These are phyloP conservation scores for Labia minor DNA, from an alignment of 2,888 invertebrate genomes.

Conservation along the genomic window DNA sequence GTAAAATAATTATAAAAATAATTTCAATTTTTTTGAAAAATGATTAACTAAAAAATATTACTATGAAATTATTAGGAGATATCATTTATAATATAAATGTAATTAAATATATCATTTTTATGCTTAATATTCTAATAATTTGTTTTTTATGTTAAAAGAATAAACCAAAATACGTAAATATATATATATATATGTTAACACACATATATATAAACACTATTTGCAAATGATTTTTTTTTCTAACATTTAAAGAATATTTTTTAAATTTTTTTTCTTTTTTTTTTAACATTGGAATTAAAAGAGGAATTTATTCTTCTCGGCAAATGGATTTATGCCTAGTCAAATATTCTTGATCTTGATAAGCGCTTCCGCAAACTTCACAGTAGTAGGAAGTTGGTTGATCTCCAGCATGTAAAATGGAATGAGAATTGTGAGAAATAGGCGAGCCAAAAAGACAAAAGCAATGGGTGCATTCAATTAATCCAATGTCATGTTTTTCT, in stretches of 20 bases:
- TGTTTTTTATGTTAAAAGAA: too few species aligned
- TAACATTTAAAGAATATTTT: neutral
- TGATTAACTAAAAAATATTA: too few species aligned
- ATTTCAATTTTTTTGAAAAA: too few species aligned
- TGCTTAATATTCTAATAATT: too few species aligned
- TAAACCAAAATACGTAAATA: too few species aligned
- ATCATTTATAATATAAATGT: too few species aligned
- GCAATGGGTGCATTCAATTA: neutral
- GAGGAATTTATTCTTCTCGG: neutral
- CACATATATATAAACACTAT: too few species aligned
- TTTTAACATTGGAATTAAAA: neutral
- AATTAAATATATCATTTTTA: too few species aligned
- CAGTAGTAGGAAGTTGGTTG: neutral
- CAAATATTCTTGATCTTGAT: conserved; percentile 1
- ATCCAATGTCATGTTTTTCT: neutral
- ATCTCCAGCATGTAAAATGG: neutral
- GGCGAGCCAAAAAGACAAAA: neutral
- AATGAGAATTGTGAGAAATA: neutral
- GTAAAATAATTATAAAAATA: too few species aligned
- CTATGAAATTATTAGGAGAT: too few species aligned
- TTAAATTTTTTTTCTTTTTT: neutral
- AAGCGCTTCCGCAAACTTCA: neutral
- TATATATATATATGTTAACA: too few species aligned
- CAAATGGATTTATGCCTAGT: neutral
- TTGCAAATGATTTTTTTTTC: neutral